Evolutionary conservation across 2,888 invertebrate species (phyloP).

Genomic region (Erebia epiphron): DNA sequence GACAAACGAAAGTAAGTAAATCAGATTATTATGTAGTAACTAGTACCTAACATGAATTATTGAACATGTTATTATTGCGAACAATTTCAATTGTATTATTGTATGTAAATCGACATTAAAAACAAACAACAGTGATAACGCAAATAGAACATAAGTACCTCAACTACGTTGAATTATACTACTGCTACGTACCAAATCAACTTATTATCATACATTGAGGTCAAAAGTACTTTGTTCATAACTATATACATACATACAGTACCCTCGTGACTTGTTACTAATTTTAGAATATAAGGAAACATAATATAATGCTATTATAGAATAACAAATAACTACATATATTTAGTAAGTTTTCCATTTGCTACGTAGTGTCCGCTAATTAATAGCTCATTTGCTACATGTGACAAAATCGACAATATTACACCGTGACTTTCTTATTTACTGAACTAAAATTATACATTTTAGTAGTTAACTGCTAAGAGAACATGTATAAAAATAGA

Average conservation of each 20-base stretch:
- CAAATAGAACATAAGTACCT: constrained; percentile 1
- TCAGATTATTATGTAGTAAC: neutral
- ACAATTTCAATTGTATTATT: constrained; percentile 18
- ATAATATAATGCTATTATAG: constrained; percentile 10
- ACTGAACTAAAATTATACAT: neutral
- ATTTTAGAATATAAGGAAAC: constrained; percentile 37
- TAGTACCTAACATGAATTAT: neutral
- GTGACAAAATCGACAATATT: neutral
- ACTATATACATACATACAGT: constrained; percentile 16
- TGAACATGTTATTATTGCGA: constrained; percentile 2
- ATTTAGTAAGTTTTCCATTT: constrained; percentile 21
- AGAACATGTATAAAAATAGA: constrained; percentile 4
- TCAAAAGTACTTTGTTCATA: constrained; percentile 37
- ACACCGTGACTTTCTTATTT: constrained; percentile 15
- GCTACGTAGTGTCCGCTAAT: constrained; percentile 12
- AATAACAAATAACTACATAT: constrained; percentile 13
- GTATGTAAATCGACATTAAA: constrained; percentile 29
- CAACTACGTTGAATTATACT: constrained; percentile 16
- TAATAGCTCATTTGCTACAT: constrained; percentile 18
- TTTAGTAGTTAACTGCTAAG: neutral
- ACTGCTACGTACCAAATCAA: constrained; percentile 25
- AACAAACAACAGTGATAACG: constrained; percentile 14
- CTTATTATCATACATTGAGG: constrained; percentile 32
- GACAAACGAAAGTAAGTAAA: neutral
- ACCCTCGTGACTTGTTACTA: constrained; percentile 31